Conservation (phyloP, 2,797 vertebrate species). For the Threskiornis aethiopicus region DNA sequence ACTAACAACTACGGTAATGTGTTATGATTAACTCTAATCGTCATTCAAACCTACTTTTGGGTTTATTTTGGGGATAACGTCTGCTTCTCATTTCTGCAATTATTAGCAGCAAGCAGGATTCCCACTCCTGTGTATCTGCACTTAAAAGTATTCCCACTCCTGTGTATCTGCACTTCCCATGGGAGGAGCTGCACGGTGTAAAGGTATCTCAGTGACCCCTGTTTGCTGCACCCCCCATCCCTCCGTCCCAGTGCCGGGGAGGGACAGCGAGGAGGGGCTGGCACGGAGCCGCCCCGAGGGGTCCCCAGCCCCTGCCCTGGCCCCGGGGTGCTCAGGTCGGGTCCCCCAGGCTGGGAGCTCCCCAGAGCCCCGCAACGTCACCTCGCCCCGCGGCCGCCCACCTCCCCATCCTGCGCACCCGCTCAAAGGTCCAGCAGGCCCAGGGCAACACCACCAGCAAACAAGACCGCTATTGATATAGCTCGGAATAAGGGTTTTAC, state of each 20-base stretch:
- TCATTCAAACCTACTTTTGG: neutral
- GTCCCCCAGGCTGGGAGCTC: neutral
- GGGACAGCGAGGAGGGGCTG: neutral
- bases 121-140: neutral
- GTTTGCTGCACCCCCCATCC: fast-evolving
- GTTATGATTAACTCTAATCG: neutral
- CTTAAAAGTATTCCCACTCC: neutral
- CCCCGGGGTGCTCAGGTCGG: neutral
- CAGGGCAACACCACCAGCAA: fast-evolving
- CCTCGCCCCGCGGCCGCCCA: fast-evolving
- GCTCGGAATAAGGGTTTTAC: neutral
- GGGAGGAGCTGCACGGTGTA: neutral
- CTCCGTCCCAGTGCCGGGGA: neutral
- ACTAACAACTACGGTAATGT: neutral
- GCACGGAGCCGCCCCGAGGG: neutral
- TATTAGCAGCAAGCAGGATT: neutral
- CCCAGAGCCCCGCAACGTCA: fast-evolving
- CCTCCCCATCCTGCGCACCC: fast-evolving
- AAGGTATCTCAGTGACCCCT: fast-evolving
- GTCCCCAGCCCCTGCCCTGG: neutral
- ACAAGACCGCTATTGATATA: fast-evolving
- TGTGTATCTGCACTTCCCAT: fast-evolving
- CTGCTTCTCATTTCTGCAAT: neutral
- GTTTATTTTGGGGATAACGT: neutral
- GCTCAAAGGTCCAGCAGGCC: neutral